Conservation (phyloP, 2,797 vertebrate genomes). For the Borostomias antarcticus region DNA sequence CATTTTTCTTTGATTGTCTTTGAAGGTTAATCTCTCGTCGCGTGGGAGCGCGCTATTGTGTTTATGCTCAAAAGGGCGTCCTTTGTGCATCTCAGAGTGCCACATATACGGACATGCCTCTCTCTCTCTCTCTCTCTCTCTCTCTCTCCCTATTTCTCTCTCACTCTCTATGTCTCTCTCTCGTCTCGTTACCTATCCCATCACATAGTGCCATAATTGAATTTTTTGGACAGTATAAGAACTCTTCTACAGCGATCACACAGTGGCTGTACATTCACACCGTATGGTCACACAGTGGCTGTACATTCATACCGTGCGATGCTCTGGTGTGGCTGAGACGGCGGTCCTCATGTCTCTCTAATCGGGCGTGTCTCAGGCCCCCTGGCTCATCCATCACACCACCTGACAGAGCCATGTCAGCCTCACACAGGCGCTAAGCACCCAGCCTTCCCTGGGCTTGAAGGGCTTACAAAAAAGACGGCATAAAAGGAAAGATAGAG, state of each 20-base stretch:
- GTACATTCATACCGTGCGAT: too few species aligned
- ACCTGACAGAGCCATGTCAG: neutral
- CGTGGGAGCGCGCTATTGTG: neutral
- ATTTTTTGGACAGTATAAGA: too few species aligned
- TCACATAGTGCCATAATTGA: too few species aligned
- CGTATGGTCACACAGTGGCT: too few species aligned
- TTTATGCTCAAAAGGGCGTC: too few species aligned
- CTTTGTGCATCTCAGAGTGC: too few species aligned
- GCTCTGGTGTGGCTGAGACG: too few species aligned
- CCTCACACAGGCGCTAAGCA: neutral
- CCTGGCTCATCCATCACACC: neutral
- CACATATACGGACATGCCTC: too few species aligned
- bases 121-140: neutral
- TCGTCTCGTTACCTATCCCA: neutral
- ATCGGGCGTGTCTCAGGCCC: neutral
- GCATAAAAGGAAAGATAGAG: neutral
- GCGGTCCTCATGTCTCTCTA: too few species aligned
- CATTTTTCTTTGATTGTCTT: conserved; percentile 6
- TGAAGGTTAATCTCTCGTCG: conserved; percentile 3
- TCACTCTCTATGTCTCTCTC: too few species aligned
- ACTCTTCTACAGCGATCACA: too few species aligned
- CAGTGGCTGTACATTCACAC: too few species aligned
- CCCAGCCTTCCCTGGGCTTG: neutral
- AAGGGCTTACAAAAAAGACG: neutral
- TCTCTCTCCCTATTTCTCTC: neutral